These are phyloP conservation scores for Nibea albiflora DNA, from an alignment of 2,113 vertebrate species.

Conservation along the genomic window DNA sequence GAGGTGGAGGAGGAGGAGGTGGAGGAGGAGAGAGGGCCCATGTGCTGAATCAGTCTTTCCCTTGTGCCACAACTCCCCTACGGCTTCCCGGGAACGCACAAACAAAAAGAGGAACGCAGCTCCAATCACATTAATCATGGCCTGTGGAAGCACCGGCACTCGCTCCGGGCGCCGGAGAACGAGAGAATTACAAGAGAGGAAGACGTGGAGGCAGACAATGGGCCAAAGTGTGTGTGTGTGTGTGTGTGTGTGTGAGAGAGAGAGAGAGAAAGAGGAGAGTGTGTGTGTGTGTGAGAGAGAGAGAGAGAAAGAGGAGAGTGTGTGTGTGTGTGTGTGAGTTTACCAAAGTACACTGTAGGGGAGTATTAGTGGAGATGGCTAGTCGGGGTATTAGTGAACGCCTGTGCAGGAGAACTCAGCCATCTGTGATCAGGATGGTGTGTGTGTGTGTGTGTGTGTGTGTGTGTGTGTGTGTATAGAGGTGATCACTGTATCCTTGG, in stretches of 20 bases:
- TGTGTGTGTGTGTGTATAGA: conserved; percentile 24
- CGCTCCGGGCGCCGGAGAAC: conserved; percentile 57
- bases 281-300: conserved; percentile 3
- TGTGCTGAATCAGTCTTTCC: conserved; percentile 65
- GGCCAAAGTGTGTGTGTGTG: conserved; percentile 38
- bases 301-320: too few relatives aligned
- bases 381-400: conserved; percentile 46
- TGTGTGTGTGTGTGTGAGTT: conserved; percentile 16
- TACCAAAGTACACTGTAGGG: conserved; percentile 11
- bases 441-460: conserved; percentile 29
- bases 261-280: not conserved
- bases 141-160: conserved; percentile 66
- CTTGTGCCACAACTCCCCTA: conserved; percentile 70
- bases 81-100: conserved; percentile 60
- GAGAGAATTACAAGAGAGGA: conserved; percentile 60
- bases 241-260: conserved; percentile 32
- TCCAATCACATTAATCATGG: conserved; percentile 82
- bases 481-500: conserved; percentile 30
- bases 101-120: conserved; percentile 65
- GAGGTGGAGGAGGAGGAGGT: not conserved
- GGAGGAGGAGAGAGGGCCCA: not conserved
- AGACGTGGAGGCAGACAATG: conserved; percentile 49
- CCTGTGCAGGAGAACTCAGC: conserved; percentile 36
- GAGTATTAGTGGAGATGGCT: conserved; percentile 46
- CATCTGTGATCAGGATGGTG: conserved; percentile 49